Conservation (phyloP, 2,888 invertebrate species). For the Sturmia bella region DNA sequence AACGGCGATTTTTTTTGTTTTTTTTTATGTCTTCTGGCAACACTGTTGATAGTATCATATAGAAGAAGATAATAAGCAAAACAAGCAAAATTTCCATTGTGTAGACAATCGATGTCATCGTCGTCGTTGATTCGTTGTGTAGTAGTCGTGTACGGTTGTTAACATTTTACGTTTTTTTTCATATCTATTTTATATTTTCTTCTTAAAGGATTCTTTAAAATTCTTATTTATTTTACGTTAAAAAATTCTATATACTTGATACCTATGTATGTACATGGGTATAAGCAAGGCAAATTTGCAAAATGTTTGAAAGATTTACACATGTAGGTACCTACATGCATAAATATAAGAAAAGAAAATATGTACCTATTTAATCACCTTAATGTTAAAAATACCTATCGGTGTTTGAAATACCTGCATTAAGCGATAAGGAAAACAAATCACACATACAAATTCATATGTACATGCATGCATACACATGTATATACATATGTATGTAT, state of each 20-base stretch:
- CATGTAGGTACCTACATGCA: no score
- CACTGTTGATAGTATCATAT: conserved; percentile 31
- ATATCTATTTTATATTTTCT: conserved; percentile 73
- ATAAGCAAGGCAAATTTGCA: no score
- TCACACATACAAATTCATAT: neutral
- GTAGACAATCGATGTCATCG: conserved; percentile 76
- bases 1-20: neutral
- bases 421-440: no score
- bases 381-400: neutral
- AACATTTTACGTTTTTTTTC: conserved; percentile 74
- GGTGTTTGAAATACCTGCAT: neutral
- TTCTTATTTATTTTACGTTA: neutral
- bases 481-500: neutral
- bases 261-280: no score
- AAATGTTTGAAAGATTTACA: no score
- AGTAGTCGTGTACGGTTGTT: conserved; percentile 75
- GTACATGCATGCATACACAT: neutral
- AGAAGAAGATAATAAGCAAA: conserved; percentile 59
- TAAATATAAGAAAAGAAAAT: no score
- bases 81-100: conserved; percentile 80
- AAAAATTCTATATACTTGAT: no score
- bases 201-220: conserved; percentile 11
- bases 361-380: no score
- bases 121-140: conserved; percentile 72
- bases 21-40: conserved; percentile 25